Evolutionary conservation across 2,888 invertebrate species (phyloP).

Genomic region (Strigamia crassipes): DNA sequence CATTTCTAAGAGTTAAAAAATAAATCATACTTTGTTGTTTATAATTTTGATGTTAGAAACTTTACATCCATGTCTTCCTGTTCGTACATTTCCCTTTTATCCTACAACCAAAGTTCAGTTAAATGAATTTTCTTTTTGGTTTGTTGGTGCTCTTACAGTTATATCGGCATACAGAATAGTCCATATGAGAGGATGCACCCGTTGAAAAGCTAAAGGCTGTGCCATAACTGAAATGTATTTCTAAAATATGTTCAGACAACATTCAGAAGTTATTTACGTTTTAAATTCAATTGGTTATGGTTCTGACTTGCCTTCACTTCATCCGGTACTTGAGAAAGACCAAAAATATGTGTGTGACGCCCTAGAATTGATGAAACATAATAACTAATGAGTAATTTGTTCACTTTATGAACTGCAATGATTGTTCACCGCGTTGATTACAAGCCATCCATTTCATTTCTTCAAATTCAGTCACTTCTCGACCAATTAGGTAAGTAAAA

Average conservation of each 20-base stretch:
- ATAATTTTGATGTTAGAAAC: not conserved
- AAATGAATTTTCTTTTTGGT: not conserved
- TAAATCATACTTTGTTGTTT: not conserved
- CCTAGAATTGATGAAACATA: constrained; percentile 64
- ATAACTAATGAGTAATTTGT: too few species aligned
- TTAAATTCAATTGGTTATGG: not conserved
- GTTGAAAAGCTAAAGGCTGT: constrained; percentile 85
- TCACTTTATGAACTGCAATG: too few species aligned
- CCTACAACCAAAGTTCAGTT: not conserved
- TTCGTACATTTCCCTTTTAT: constrained; percentile 5
- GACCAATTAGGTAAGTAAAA: constrained; percentile 97
- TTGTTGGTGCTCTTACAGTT: constrained; percentile 66
- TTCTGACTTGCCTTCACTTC: constrained; percentile 69
- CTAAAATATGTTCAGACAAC: constrained; percentile 61
- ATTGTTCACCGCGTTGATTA: constrained; percentile 81
- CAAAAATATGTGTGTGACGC: constrained; percentile 93
- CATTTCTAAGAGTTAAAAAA: not conserved
- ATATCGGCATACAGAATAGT: constrained; percentile 96
- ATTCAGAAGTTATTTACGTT: not conserved
- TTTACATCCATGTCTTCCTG: not conserved
- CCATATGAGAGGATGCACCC: constrained; percentile 86
- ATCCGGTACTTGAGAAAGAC: constrained; percentile 95
- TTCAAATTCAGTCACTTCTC: constrained; percentile 89
- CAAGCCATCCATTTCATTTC: constrained; percentile 99
- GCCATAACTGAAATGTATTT: constrained; percentile 98